Base-by-base conservation (phyloP, 2,888 invertebrate species). In the Thecocarcelia acutangulata region DNA sequence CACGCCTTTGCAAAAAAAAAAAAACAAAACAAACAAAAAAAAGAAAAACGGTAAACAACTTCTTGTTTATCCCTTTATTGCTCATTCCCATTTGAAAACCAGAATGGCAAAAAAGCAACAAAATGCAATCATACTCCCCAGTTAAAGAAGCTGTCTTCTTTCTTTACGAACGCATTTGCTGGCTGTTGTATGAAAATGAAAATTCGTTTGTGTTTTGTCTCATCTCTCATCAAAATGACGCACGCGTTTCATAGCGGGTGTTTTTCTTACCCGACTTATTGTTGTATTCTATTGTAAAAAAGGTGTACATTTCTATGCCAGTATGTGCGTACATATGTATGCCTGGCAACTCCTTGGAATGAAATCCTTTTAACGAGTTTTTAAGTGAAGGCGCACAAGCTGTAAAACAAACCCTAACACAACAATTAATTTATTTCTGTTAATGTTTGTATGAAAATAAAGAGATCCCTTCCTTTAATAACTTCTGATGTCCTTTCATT, bases 391-490 rank as follows among this genome's bases (percentile, higher is more conserved):
- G 54, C 17, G 42, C 74, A 75, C 52, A 52, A 72, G 63, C 80
- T 63, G 54, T 61, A 24, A 61, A 61, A 70, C 37, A 59, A 72
- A 78, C 40, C 63, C 48, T 44, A 58, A 46, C 13, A 59, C 21
- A 85, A 59, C 87, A 85, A 87, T 86, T 86, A 87, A 86, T 86
- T 54, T 84, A 85, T 85, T 87, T 88, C 87, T 87, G 86, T 83
- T 86, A 15, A 66, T 17, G 59, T 11, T 56, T 1, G 12, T 37
- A 33, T 33, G 11, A 15, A 28, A 48, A 76, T 61, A 12, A 33
- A 46, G 58, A 13, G 6, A 2, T 13, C 66, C 24, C 24, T 33
- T 44, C 42, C 3, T 56, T 50, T 33, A 46, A 40, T 61, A 37
- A 1, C 0, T 9, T 40, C 48, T 61, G 9, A 1, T 42, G 42